phyloP scores from a whole-genome alignment of 2,888 invertebrate genomes.

The Callosobruchus maculatus region DNA sequence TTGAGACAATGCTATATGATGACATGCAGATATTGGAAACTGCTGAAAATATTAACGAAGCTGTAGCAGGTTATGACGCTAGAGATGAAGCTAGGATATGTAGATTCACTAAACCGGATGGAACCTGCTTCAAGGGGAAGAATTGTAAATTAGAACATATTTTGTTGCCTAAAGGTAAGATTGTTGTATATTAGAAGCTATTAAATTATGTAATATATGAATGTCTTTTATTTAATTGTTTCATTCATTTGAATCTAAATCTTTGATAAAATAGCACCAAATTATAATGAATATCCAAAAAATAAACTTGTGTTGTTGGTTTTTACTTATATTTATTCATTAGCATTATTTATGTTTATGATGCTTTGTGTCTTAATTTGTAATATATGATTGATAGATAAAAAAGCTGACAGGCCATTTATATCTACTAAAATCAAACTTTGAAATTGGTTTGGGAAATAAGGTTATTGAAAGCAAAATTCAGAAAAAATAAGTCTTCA shows the following conservation, averaged over 20 bases:
- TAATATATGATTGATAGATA: too few species aligned
- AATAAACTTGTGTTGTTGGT: too few species aligned
- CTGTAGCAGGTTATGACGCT: slow-evolving; percentile 36
- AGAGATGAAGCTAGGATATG: slow-evolving; percentile 37
- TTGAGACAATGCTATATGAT: slow-evolving; percentile 26
- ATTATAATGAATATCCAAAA: too few species aligned
- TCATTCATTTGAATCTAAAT: background rate
- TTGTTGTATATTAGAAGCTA: background rate
- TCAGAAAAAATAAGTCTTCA: too few species aligned
- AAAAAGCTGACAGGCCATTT: too few species aligned
- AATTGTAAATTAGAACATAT: slow-evolving; percentile 36
- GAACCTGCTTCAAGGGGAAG: slow-evolving; percentile 35
- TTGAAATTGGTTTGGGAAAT: too few species aligned
- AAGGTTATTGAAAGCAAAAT: too few species aligned
- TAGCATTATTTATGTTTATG: too few species aligned
- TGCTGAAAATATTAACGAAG: slow-evolving; percentile 35
- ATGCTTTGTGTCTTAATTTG: too few species aligned
- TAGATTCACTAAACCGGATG: slow-evolving; percentile 29
- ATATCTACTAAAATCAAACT: too few species aligned
- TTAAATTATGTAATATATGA: background rate
- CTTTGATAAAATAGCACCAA: too few species aligned
- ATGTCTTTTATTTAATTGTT: background rate
- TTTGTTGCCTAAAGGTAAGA: slow-evolving; percentile 27
- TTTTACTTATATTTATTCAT: too few species aligned
- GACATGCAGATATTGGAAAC: slow-evolving; percentile 25